Evolutionary conservation across 2,888 invertebrate genomes (phyloP).

Genomic region (Cremastinae sp.): DNA sequence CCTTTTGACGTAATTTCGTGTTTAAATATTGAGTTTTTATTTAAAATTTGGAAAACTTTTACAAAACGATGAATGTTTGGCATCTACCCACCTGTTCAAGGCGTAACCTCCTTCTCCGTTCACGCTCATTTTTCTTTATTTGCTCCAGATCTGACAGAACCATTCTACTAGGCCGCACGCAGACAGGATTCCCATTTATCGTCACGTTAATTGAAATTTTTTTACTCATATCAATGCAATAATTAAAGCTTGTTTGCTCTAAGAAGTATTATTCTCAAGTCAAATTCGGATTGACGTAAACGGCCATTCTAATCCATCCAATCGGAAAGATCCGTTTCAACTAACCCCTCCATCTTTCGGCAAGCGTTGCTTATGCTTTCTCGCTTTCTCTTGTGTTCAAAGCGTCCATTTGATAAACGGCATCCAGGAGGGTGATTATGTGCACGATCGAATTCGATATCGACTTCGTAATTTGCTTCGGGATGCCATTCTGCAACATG

Average conservation of each 20-base stretch:
- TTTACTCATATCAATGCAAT: slow-evolving; percentile 18
- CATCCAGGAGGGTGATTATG: no score
- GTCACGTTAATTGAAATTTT: slow-evolving; percentile 84
- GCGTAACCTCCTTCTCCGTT: slow-evolving; percentile 83
- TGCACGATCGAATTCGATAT: no score
- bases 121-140: slow-evolving; percentile 82
- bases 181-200: slow-evolving; percentile 82
- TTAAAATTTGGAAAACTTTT: slow-evolving; percentile 7
- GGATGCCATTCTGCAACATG: no score
- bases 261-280: slow-evolving; percentile 59
- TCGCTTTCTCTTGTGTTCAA: background rate
- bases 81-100: slow-evolving; percentile 82
- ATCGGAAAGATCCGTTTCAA: slow-evolving; percentile 38
- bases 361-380: slow-evolving; percentile 9
- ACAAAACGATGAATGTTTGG: slow-evolving; percentile 26
- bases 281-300: slow-evolving; percentile 68
- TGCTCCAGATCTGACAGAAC: slow-evolving; percentile 81
- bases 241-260: slow-evolving; percentile 8
- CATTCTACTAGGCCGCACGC: slow-evolving; percentile 80
- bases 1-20: no score
- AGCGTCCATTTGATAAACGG: background rate
- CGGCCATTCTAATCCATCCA: slow-evolving; percentile 60
- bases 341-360: slow-evolving; percentile 39
- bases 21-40: no score
- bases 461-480: no score